These are phyloP conservation scores for Heliconius hewitsoni DNA, from an alignment of 1,140 invertebrate genomes.

Conservation along the genomic window DNA sequence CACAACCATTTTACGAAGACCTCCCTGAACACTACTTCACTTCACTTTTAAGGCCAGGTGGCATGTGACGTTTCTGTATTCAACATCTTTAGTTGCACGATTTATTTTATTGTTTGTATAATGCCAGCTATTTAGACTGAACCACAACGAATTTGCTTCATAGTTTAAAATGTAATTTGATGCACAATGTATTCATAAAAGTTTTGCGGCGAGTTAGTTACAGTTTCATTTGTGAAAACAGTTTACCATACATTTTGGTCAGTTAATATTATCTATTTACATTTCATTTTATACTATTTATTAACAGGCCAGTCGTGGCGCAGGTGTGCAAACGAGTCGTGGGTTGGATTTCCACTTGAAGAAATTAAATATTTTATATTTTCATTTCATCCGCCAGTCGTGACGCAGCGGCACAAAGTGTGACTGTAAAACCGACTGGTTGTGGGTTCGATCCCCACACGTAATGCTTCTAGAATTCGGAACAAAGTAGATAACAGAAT, in stretches of 20 bases:
- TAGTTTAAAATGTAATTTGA: slow-evolving; percentile 18
- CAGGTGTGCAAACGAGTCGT: too few relatives aligned
- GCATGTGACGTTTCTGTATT: slow-evolving; percentile 31
- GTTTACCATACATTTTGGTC: slow-evolving; percentile 9
- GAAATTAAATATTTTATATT: too few relatives aligned
- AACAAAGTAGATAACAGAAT: too few relatives aligned
- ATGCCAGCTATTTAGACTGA: slow-evolving; percentile 21
- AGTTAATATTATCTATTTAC: slow-evolving; percentile 5
- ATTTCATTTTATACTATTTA: background rate
- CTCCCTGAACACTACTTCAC: slow-evolving; percentile 18
- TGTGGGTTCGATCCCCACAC: too few relatives aligned
- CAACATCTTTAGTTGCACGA: slow-evolving; percentile 23
- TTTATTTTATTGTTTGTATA: slow-evolving; percentile 35
- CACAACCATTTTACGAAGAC: slow-evolving; percentile 27
- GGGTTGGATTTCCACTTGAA: too few relatives aligned
- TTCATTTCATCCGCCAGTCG: too few relatives aligned
- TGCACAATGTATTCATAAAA: slow-evolving; percentile 21
- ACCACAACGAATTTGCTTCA: slow-evolving; percentile 15
- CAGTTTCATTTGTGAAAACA: slow-evolving; percentile 12
- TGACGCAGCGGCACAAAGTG: too few relatives aligned
- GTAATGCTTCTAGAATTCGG: too few relatives aligned
- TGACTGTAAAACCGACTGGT: too few relatives aligned
- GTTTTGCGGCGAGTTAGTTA: background rate
- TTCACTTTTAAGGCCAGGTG: slow-evolving; percentile 26
- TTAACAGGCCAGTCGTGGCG: too few relatives aligned